A percentile compares a stretch with the other conserved stretches of the same genome.
These are phyloP conservation scores for Drosophila pruinosa DNA, from an alignment of 1,140 invertebrate genomes.

Conservation along the genomic window DNA sequence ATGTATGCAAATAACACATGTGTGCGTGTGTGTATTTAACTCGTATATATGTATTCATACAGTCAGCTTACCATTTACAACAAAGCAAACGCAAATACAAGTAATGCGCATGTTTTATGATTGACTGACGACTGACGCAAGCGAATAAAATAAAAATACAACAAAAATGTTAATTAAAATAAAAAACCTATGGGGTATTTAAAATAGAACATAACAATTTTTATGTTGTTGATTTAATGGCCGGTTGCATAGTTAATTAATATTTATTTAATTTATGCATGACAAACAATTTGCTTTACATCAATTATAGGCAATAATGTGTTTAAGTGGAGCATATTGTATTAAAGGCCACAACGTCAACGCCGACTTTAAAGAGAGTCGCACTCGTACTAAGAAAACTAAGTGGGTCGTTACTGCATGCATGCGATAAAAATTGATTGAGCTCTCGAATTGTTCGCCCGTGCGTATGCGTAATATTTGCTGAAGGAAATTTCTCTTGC, in stretches of 20 bases:
- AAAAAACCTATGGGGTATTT: not conserved
- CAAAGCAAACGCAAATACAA: not conserved
- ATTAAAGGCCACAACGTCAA: too few relatives aligned
- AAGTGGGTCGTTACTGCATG: not conserved
- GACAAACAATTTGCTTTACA: conserved; percentile 22
- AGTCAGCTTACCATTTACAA: not conserved
- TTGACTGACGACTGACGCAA: conserved; percentile 8
- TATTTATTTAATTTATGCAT: conserved; percentile 12
- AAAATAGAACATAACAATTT: not conserved
- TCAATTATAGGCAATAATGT: not conserved
- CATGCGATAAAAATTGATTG: conserved; percentile 73
- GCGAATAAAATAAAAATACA: not conserved
- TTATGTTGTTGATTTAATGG: conserved; percentile 36
- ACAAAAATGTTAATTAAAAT: too few relatives aligned
- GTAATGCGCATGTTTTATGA: conserved; percentile 18
- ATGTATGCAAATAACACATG: not conserved
- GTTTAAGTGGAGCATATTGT: not conserved
- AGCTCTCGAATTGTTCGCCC: conserved; percentile 32
- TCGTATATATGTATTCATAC: not conserved
- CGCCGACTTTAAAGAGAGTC: not conserved
- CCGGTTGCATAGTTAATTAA: not conserved
- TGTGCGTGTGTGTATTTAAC: not conserved
- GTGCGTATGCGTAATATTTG: conserved; percentile 72
- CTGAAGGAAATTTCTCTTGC: conserved; percentile 22
- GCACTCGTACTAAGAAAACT: too few relatives aligned